Base-by-base conservation (phyloP, 2,113 vertebrate genomes). In the Cyprinus carpio region DNA sequence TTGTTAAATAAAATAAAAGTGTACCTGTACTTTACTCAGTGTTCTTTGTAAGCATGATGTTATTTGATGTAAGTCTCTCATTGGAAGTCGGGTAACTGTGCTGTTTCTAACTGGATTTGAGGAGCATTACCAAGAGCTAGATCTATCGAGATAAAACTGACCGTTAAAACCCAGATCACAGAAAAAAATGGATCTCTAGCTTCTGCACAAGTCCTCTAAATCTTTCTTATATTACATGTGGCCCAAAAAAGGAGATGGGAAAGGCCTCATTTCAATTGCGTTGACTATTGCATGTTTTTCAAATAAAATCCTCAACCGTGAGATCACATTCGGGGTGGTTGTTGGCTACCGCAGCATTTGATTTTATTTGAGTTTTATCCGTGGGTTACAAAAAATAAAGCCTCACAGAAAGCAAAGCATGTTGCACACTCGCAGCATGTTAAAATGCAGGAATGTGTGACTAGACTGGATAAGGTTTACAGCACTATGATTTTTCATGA, bases 151-250 rank as follows among this genome's bases (percentile, higher is more conserved):
- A 92, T 91, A 90, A 15, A 81, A 72, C 64, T 90, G 88, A 92
- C 88, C 51, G 31, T 85, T 87, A 80, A 90, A 93, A 34, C 86
- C 40, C 20, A 62, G 86, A 90, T 37, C 76, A 65, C 75, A 31
- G 76, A 87, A 20, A 58, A 89, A 82, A 86, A 88, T 75, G 87
- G 92, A 84, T 87, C 85, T 75, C 37, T 84, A 74, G 79, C 58
- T 75, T 85, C 31, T 23, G 12, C 31, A 64, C 25, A 71, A 82
- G 80, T 81, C 81, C 85, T 65, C 87, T 85, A 93, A 94, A 94
- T 92, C 92, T 93, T 91, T 87, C 89, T 91, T 92, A 92, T 94
- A 94, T 94, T 94, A 90, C 84, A 12, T 91, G 87, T 84, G 91
- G 85, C 4, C 64, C 75, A 72, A 87, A 86, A 81, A 87, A 89